Evolutionary conservation across 1,140 invertebrate genomes (phyloP).

Genomic region (Lethocerus indicus): DNA sequence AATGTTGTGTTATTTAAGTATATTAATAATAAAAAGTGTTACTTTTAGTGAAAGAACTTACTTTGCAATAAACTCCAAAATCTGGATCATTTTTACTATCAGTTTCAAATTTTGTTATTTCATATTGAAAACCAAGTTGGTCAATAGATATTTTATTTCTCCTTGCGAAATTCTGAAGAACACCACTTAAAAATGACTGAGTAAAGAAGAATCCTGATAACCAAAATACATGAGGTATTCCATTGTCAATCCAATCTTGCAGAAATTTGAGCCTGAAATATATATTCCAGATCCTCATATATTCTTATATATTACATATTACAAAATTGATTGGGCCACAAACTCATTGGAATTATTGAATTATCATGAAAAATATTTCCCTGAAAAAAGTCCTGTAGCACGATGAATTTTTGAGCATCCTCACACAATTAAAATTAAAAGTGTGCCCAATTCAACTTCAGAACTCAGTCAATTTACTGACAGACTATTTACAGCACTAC

Average conservation of each 20-base stretch:
- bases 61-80: constrained; percentile 47
- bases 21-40: not conserved
- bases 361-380: too few relatives aligned
- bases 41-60: constrained; percentile 19
- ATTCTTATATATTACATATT: constrained; percentile 24
- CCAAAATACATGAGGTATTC: constrained; percentile 75
- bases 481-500: too few relatives aligned
- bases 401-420: too few relatives aligned
- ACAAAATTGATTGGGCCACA: too few relatives aligned
- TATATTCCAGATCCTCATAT: not conserved
- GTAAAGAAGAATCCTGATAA: constrained; percentile 92
- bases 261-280: constrained; percentile 46
- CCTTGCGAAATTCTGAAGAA: constrained; percentile 79
- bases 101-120: constrained; percentile 43
- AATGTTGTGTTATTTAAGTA: not conserved
- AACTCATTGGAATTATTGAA: too few relatives aligned
- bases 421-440: too few relatives aligned
- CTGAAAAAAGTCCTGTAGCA: too few relatives aligned
- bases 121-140: constrained; percentile 66
- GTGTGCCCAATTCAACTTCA: too few relatives aligned
- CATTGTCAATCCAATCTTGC: constrained; percentile 72
- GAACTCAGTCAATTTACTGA: too few relatives aligned
- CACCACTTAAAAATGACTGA: constrained; percentile 86
- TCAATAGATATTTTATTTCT: constrained; percentile 72
- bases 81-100: constrained; percentile 26